Conservation (phyloP, 2,888 invertebrate species). For the Oscheius myriophilus region DNA sequence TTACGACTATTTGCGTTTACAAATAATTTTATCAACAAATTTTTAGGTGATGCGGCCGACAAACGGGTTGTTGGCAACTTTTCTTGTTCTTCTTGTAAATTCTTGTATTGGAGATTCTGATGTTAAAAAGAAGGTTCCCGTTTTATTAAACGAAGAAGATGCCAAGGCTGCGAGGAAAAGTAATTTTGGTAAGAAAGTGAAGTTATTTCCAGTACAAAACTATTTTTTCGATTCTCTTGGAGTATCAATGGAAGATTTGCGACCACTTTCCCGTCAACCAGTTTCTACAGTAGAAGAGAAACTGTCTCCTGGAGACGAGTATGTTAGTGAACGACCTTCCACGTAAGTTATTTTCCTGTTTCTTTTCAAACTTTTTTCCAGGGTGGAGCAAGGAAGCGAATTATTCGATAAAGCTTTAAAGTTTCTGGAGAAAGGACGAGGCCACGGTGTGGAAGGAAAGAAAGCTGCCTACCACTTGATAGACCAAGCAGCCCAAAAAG, state of each 20-base stretch:
- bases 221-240: conserved; percentile 14
- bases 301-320: conserved; percentile 24
- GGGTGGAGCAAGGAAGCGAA: background rate
- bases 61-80: too few relatives aligned
- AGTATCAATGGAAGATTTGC: conserved; percentile 12
- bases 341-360: background rate
- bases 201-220: background rate
- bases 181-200: conserved; percentile 2
- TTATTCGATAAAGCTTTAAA: conserved; percentile 35
- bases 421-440: conserved; percentile 44
- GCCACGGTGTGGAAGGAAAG: conserved; percentile 46
- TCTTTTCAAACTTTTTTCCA: background rate
- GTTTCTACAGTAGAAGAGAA: background rate
- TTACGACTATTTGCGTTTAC: too few relatives aligned
- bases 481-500: conserved; percentile 82
- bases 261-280: background rate
- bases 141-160: conserved; percentile 24
- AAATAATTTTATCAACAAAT: too few relatives aligned
- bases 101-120: background rate
- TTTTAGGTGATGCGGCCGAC: too few relatives aligned
- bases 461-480: conserved; percentile 80
- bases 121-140: conserved; percentile 9
- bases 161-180: conserved; percentile 11
- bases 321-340: conserved; percentile 3
- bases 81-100: background rate